Evolutionary conservation across 2,888 invertebrate species (phyloP).

Genomic region (Ennomos erosarius): DNA sequence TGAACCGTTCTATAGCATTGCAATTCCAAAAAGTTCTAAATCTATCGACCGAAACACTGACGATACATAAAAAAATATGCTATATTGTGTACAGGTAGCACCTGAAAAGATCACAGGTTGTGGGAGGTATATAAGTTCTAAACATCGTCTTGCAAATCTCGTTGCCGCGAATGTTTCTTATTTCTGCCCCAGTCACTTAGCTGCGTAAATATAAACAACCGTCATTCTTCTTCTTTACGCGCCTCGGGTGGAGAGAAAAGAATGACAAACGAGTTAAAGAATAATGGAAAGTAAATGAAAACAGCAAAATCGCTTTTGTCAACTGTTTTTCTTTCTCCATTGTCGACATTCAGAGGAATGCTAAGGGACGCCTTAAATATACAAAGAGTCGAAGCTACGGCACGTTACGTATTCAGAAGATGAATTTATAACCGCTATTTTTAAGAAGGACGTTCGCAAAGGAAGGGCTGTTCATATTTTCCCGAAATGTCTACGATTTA

Average conservation of each 20-base stretch:
- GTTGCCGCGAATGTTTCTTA: slow-evolving; percentile 64
- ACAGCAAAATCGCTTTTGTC: slow-evolving; percentile 80
- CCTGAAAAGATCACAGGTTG: slow-evolving; percentile 25
- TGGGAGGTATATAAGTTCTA: slow-evolving; percentile 33
- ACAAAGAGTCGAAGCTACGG: slow-evolving; percentile 53
- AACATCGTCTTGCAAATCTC: slow-evolving; percentile 58
- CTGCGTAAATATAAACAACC: slow-evolving; percentile 77
- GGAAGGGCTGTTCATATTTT: slow-evolving; percentile 42
- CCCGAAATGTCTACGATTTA: slow-evolving; percentile 37
- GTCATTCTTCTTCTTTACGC: slow-evolving; percentile 76
- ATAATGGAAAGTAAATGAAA: slow-evolving; percentile 83
- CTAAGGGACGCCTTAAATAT: slow-evolving; percentile 55
- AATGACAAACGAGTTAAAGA: slow-evolving; percentile 82
- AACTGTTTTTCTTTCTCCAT: slow-evolving; percentile 69
- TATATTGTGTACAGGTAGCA: slow-evolving; percentile 29
- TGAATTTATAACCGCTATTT: slow-evolving; percentile 50
- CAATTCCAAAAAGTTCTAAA: slow-evolving; percentile 23
- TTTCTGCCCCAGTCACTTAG: slow-evolving; percentile 71
- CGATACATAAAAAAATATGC: too few species aligned
- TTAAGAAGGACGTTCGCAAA: slow-evolving; percentile 43
- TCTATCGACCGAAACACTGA: slow-evolving; percentile 26
- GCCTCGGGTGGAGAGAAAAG: slow-evolving; percentile 71
- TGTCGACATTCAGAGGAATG: slow-evolving; percentile 62
- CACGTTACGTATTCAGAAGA: slow-evolving; percentile 56
- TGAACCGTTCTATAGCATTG: slow-evolving; percentile 17